Base-by-base conservation (phyloP, 2,888 invertebrate species). In the Hymenopus coronatus region DNA sequence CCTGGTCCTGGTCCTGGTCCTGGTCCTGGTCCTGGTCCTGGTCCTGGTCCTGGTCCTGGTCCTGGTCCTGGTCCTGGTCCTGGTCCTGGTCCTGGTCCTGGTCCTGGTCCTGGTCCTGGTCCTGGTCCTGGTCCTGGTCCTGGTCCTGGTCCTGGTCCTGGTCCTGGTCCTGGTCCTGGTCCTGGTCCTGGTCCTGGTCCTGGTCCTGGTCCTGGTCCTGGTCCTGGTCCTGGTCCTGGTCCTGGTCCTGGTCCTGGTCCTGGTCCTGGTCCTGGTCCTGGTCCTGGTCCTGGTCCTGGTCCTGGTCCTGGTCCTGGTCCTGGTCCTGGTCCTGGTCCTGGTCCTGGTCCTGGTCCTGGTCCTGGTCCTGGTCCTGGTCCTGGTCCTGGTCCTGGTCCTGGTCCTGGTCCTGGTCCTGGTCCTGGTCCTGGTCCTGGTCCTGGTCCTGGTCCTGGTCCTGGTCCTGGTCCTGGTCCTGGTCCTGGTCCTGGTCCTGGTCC, bases 321-420 rank as follows among this genome's bases (percentile, higher is more conserved):
- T 84, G 84, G 84, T 84, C 84, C 84, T 84, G 84, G 84, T 84
- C 84, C 84, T 84, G 84, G 84, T 84, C 84, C 84, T 84, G 84
- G 84, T 84, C 84, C 84, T 84, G 84, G n/a, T n/a, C n/a, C n/a
- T n/a, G n/a, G n/a, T n/a, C n/a, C n/a, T n/a, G n/a, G n/a, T n/a
- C n/a, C n/a, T n/a, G n/a, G n/a, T n/a, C n/a, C n/a, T n/a, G n/a
- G n/a, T n/a, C n/a, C n/a, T n/a, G n/a, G n/a, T n/a, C n/a, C n/a
- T n/a, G n/a, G n/a, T n/a, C n/a, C n/a, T n/a, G n/a, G n/a, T n/a
- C n/a, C n/a, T n/a, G n/a, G n/a, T n/a, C n/a, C n/a, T n/a, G n/a
- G n/a, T n/a, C n/a, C n/a, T n/a, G n/a, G n/a, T n/a, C n/a, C n/a
- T n/a, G n/a, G n/a, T n/a, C n/a, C n/a, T n/a, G n/a, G n/a, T n/a